Evolutionary conservation across 2,113 vertebrate species (phyloP), one percentile per base, ranked within the genome.

Genomic region (Phaethon lepturus): DNA sequence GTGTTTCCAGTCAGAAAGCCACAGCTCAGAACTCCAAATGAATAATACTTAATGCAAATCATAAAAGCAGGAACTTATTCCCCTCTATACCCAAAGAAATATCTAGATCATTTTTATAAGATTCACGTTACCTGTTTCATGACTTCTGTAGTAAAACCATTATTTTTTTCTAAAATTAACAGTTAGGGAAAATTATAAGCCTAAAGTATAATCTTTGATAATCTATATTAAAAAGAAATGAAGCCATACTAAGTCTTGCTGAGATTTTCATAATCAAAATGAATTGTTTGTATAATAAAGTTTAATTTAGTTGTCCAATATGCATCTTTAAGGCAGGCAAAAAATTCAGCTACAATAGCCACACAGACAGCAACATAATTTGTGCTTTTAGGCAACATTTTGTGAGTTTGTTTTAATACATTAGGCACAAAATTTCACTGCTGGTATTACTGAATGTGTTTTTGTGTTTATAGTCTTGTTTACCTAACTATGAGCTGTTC

Each of bases 391-490:
- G 67, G 47, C 81, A 94, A 50, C 12, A 7, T 31, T 88, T 53
- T 49, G 35, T 6, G 62, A 92, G 58, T 18, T 90, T 93, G 33
- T 79, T 88, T 86, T 76, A 85, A 80, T 33, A 52, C 11, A 88
- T 49, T 90, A 62, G 8, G 50, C 33, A 83, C 86, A 75, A 86
- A 73, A 93, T 60, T n/a, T 86, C 79, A 44, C 79, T 90, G 82
- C n/a, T 88, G 92, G 4, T 83, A 69, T 20, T 47, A 49, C 20
- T 64, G 42, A 84, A 74, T 63, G 40, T 17, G 31, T 76, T 92
- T 79, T 49, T 66, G 93, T 93, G 81, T 90, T 88, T 59, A 74
- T 3, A 38, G 44, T 17, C 53, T 88, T 92, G 71, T 86, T 94
- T 93, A 52, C 15, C 28, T 5, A 94, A 86, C 29, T 11, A 8